Percentiles rank a stretch among this genome's conserved stretches.
These are phyloP conservation scores for Otus scops DNA, from an alignment of 2,797 vertebrate species.

Conservation along the genomic window DNA sequence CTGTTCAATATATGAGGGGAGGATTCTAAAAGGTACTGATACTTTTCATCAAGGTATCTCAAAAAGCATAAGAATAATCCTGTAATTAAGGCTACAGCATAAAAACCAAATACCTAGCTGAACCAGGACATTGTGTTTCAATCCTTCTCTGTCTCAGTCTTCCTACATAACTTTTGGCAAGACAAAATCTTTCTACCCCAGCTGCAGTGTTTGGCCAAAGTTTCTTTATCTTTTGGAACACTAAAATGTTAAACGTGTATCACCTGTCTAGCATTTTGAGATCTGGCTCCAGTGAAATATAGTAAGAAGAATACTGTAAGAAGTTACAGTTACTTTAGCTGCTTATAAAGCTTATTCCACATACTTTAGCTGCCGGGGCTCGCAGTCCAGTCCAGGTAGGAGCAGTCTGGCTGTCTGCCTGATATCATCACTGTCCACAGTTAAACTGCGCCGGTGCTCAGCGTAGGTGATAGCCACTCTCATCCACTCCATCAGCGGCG, in stretches of 20 bases:
- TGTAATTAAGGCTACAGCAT: not conserved
- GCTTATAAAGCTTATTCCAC: not conserved
- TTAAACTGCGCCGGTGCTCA: constrained; percentile 91
- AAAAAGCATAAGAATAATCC: not conserved
- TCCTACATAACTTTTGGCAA: not conserved
- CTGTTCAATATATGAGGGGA: not conserved
- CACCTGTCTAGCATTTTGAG: accelerated
- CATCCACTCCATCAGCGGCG: constrained; percentile 99
- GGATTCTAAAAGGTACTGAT: not conserved
- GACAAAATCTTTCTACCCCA: not conserved
- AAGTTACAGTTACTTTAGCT: not conserved
- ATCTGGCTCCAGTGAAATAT: accelerated
- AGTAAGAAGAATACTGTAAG: accelerated
- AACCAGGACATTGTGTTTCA: not conserved
- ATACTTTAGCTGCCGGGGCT: constrained; percentile 95
- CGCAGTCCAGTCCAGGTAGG: constrained; percentile 93
- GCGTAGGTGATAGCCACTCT: constrained; percentile 94
- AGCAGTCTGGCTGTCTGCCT: constrained; percentile 92
- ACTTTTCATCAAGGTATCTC: not conserved
- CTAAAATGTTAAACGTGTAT: accelerated
- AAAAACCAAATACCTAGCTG: not conserved
- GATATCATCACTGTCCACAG: constrained; percentile 95
- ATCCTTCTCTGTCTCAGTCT: not conserved
- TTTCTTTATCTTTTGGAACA: not conserved
- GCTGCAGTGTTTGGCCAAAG: not conserved